Evolutionary conservation across 2,888 invertebrate genomes (phyloP).

Genomic region (Beris chalybata): DNA sequence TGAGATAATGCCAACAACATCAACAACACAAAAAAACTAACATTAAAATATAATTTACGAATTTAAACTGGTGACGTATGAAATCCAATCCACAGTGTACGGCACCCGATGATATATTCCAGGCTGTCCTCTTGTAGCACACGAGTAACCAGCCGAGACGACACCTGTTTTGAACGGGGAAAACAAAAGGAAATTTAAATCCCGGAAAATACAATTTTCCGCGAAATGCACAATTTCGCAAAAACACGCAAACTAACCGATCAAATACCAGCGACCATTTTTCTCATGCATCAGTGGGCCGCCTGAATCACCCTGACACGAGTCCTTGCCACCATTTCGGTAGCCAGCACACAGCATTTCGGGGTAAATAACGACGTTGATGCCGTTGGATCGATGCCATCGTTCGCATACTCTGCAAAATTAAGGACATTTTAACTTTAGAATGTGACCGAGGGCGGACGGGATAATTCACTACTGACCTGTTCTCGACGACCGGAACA

Average conservation of each 20-base stretch:
- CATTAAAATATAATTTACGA: constrained; percentile 41
- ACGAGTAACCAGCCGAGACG: constrained; percentile 92
- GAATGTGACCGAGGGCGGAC: constrained; percentile 21
- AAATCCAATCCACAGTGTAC: constrained; percentile 92
- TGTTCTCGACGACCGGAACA: constrained; percentile 90
- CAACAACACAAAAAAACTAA: constrained; percentile 17
- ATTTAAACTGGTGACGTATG: constrained; percentile 60
- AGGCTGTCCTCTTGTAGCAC: constrained; percentile 90
- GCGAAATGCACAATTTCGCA: constrained; percentile 40
- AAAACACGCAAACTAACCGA: constrained; percentile 53
- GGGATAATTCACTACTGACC: constrained; percentile 62
- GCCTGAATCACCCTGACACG: constrained; percentile 69
- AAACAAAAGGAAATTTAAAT: constrained; percentile 19
- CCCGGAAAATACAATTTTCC: not conserved
- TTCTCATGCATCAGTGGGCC: constrained; percentile 89
- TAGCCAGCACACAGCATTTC: constrained; percentile 96
- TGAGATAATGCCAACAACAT: too few relatives aligned
- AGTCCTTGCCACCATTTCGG: constrained; percentile 73
- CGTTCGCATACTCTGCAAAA: constrained; percentile 60
- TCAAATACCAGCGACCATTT: constrained; percentile 85
- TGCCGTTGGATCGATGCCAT: constrained; percentile 67
- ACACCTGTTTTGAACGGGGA: constrained; percentile 63
- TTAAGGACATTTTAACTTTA: not conserved
- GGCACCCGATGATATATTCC: constrained; percentile 93
- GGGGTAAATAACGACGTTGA: constrained; percentile 76